Evolutionary conservation across 2,113 vertebrate species (phyloP).

Genomic region (Cichladusa arquata): DNA sequence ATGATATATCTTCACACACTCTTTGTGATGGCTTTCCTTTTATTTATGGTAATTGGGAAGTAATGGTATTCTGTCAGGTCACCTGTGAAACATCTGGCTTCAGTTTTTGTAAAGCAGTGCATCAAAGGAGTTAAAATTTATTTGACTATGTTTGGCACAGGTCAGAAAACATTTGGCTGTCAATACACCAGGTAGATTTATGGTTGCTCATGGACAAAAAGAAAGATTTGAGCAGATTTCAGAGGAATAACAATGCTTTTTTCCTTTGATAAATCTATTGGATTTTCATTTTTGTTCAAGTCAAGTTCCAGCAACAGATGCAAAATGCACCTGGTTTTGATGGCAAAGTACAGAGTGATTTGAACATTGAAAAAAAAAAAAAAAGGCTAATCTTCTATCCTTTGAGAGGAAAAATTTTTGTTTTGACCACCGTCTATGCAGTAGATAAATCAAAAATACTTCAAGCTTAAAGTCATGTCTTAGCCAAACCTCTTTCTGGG

Average conservation of each 20-base stretch:
- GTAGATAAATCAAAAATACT: neutral
- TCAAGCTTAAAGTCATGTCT: neutral
- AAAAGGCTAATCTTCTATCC: neutral
- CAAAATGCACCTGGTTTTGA: neutral
- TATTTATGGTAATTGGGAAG: conserved; percentile 62
- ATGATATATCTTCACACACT: neutral
- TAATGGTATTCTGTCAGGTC: conserved; percentile 53
- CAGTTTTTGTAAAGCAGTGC: conserved; percentile 25
- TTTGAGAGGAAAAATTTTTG: neutral
- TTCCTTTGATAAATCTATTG: neutral
- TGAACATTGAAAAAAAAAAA: neutral
- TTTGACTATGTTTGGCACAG: conserved; percentile 18
- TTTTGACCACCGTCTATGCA: neutral
- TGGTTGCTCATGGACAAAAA: neutral
- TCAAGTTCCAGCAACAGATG: neutral
- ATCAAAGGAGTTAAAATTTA: conserved; percentile 56
- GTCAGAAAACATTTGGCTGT: conserved; percentile 27
- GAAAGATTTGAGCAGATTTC: neutral
- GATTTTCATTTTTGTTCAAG: conserved; percentile 1
- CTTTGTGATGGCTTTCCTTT: conserved; percentile 31
- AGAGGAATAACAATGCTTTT: neutral
- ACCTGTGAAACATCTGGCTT: conserved; percentile 72
- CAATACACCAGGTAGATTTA: conserved; percentile 4
- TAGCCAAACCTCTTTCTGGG: neutral
- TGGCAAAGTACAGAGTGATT: neutral